phyloP scores from a whole-genome alignment of 2,888 invertebrate species.

The Zele albiditarsus region DNA sequence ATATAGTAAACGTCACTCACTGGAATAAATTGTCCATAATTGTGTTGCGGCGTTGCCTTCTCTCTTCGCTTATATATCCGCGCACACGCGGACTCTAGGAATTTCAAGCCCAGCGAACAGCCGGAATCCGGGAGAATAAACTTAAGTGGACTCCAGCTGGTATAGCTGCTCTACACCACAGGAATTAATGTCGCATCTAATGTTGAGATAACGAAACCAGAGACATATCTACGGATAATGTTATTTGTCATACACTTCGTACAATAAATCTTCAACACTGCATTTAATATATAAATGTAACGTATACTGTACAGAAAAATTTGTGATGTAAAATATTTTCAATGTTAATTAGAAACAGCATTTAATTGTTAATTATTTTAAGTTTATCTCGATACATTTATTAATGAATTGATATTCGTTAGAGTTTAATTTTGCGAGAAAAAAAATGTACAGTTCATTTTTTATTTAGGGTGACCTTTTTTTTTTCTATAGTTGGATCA shows the following conservation, averaged over 20 bases:
- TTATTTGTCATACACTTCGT: not conserved
- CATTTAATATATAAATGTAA: not conserved
- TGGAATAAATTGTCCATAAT: slow-evolving; percentile 50
- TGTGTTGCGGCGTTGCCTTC: slow-evolving; percentile 29
- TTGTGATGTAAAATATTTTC: no score
- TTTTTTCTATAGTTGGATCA: no score
- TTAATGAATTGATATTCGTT: no score
- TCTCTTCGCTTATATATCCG: not conserved
- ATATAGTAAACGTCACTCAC: slow-evolving; percentile 45
- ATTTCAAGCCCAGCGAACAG: slow-evolving; percentile 8
- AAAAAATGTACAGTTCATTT: no score
- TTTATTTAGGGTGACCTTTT: no score
- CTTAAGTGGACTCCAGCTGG: slow-evolving; percentile 19
- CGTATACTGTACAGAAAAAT: not conserved
- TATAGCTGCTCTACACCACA: not conserved
- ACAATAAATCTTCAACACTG: not conserved
- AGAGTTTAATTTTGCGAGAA: no score
- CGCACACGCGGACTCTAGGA: not conserved
- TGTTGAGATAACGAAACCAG: not conserved
- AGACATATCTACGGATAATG: not conserved
- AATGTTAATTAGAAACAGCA: no score
- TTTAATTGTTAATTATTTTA: no score
- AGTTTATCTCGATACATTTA: no score
- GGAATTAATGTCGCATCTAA: slow-evolving; percentile 8
- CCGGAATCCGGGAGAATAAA: slow-evolving; percentile 21